phyloP scores from a whole-genome alignment of 1,140 invertebrate genomes.

The Pomacea maculata region DNA sequence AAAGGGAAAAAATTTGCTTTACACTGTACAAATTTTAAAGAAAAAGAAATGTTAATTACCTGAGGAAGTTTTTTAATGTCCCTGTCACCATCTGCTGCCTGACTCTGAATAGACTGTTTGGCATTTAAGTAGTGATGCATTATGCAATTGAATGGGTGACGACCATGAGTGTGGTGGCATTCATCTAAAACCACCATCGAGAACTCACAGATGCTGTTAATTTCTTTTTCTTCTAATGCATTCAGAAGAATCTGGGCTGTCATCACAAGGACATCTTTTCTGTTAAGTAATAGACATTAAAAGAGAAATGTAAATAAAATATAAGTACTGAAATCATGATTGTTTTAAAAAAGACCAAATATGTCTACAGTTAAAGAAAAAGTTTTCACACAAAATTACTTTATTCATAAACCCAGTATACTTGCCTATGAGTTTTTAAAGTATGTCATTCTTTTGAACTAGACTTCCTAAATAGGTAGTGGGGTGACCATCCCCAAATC shows the following conservation, averaged over 20 bases:
- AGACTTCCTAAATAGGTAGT: too few species aligned
- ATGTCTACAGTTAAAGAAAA: too few species aligned
- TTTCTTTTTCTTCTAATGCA: constrained; percentile 41
- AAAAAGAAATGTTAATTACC: neutral
- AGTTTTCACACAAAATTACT: too few species aligned
- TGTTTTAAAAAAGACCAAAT: too few species aligned
- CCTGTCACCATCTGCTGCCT: neutral
- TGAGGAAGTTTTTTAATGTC: constrained; percentile 10
- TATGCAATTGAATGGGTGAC: constrained; percentile 60
- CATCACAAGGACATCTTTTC: constrained; percentile 54
- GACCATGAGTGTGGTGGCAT: constrained; percentile 61
- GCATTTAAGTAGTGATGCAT: constrained; percentile 55
- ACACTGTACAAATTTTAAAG: too few species aligned
- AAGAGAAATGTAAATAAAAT: too few species aligned
- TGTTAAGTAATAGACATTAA: neutral
- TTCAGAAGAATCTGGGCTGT: constrained; percentile 63
- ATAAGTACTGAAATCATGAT: too few species aligned
- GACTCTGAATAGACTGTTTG: constrained; percentile 31
- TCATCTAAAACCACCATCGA: constrained; percentile 63
- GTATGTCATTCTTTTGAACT: too few species aligned
- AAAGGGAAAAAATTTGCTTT: too few species aligned
- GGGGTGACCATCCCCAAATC: too few species aligned
- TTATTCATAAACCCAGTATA: too few species aligned
- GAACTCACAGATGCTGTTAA: constrained; percentile 41
- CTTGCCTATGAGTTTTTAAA: too few species aligned